Evolutionary conservation across 2,797 vertebrate species (phyloP).

Genomic region (Oreochromis grahami): DNA sequence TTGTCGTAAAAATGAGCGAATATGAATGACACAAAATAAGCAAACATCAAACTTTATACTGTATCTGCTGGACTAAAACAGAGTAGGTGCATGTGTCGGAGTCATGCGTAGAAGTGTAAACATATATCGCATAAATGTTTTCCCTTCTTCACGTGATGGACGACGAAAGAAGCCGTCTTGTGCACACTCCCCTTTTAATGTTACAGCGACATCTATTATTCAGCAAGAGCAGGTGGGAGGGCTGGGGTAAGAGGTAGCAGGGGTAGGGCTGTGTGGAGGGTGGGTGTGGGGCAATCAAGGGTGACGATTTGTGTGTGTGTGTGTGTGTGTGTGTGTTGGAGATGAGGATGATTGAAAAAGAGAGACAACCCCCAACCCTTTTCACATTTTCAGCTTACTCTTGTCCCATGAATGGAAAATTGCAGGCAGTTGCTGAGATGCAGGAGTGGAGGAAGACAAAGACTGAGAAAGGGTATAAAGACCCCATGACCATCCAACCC

Average conservation of each 20-base stretch:
- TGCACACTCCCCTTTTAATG: slow-evolving; percentile 51
- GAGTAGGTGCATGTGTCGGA: background rate
- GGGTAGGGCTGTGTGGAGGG: slow-evolving; percentile 38
- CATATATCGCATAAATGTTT: background rate
- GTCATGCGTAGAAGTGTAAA: background rate
- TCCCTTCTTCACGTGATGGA: background rate
- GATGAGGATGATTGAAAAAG: slow-evolving; percentile 28
- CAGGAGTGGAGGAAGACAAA: slow-evolving; percentile 54
- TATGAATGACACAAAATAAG: background rate
- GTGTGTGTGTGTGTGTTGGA: background rate
- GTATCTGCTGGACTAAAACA: background rate
- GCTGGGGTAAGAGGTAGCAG: slow-evolving; percentile 24
- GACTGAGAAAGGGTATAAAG: slow-evolving; percentile 13
- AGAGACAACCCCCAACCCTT: slow-evolving; percentile 35
- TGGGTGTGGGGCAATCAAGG: slow-evolving; percentile 24
- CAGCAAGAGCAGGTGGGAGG: slow-evolving; percentile 63
- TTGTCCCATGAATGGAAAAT: slow-evolving; percentile 60
- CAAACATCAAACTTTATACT: background rate
- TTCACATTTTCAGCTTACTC: slow-evolving; percentile 18
- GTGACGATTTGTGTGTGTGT: background rate
- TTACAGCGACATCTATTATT: slow-evolving; percentile 75
- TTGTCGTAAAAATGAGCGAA: background rate
- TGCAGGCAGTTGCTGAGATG: slow-evolving; percentile 6
- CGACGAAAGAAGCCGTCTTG: background rate
- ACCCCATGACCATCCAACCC: slow-evolving; percentile 24